Percentiles rank a stretch among this genome's conserved stretches.
Evolutionary conservation across 2,888 invertebrate species (phyloP).

Genomic region (Drosophila percnosoma): DNA sequence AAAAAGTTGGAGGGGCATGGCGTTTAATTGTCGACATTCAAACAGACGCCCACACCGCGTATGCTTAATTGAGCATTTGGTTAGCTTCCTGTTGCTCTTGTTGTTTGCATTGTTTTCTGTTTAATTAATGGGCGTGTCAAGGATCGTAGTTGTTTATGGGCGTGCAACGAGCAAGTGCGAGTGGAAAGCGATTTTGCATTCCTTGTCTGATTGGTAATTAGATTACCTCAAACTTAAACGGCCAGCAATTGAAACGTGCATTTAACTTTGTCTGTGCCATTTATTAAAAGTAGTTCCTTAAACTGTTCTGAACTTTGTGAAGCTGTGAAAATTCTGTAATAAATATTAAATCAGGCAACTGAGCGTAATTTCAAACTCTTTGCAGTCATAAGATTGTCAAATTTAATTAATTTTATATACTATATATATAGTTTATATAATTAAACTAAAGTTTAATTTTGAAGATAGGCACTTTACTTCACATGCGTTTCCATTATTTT

Average conservation of each 20-base stretch:
- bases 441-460: not conserved
- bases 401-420: not conserved
- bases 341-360: not conserved
- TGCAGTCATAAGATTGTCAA: not conserved
- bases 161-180: conserved; percentile 19
- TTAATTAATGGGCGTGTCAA: conserved; percentile 59
- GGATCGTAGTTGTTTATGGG: conserved; percentile 32
- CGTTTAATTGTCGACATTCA: conserved; percentile 62
- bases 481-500: not conserved
- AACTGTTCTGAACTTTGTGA: not conserved
- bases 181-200: conserved; percentile 38
- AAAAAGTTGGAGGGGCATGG: conserved; percentile 55
- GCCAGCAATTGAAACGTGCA: not conserved
- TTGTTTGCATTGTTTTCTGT: conserved; percentile 22
- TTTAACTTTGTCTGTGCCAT: not conserved
- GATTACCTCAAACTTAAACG: conserved; percentile 11
- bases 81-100: conserved; percentile 17
- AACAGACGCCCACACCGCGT: conserved; percentile 28
- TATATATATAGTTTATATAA: too few species aligned
- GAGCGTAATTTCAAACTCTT: not conserved
- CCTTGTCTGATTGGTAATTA: conserved; percentile 22
- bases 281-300: not conserved
- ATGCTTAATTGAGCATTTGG: conserved; percentile 60
- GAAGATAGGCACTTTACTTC: not conserved
- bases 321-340: not conserved